Evolutionary conservation across 2,888 invertebrate species (phyloP).

Genomic region (Enchytraeus crypticus): DNA sequence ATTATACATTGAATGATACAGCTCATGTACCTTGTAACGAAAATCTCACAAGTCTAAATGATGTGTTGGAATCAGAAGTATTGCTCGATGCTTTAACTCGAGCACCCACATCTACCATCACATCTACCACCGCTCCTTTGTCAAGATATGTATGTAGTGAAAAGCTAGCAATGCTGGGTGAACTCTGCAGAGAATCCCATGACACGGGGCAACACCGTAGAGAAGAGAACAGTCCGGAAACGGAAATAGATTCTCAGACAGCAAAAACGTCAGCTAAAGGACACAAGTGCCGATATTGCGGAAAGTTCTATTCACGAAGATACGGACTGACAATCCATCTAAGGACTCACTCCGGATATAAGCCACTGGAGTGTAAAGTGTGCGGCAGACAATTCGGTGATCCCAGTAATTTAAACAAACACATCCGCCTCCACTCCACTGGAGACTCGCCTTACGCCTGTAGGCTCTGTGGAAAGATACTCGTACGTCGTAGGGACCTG

Average conservation of each 20-base stretch:
- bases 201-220: neutral
- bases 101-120: too few relatives aligned
- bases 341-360: constrained; percentile 88
- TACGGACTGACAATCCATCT: constrained; percentile 71
- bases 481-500: constrained; percentile 71
- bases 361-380: constrained; percentile 76
- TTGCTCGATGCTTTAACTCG: too few relatives aligned
- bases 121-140: too few relatives aligned
- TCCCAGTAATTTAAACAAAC: constrained; percentile 93
- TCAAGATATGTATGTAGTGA: too few relatives aligned
- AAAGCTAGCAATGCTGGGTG: neutral
- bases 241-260: neutral
- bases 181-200: neutral
- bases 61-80: too few relatives aligned
- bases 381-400: constrained; percentile 87
- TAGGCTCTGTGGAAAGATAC: constrained; percentile 67
- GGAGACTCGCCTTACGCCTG: constrained; percentile 66
- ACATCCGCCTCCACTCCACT: constrained; percentile 78
- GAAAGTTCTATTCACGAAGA: constrained; percentile 84
- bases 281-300: constrained; percentile 72
- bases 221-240: neutral
- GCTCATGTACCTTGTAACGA: too few relatives aligned
- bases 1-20: too few relatives aligned
- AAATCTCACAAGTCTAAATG: too few relatives aligned
- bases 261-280: neutral